Evolutionary conservation across 2,888 invertebrate species (phyloP).

Genomic region (Notocelia uddmanniana): DNA sequence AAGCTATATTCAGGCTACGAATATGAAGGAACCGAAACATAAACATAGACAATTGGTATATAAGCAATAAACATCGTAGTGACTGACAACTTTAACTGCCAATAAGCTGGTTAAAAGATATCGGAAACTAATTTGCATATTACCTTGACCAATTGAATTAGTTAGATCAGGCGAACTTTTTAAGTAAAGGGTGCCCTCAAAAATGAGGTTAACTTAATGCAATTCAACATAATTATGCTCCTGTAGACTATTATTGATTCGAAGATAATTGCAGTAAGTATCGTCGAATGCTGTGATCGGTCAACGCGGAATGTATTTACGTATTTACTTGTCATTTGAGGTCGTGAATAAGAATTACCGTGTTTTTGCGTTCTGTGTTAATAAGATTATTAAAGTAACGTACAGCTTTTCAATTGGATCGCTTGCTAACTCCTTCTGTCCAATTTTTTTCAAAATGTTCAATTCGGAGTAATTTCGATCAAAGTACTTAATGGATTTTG

Average conservation of each 20-base stretch:
- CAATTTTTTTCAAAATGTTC: too few species aligned
- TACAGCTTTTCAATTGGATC: neutral
- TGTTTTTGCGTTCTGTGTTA: neutral
- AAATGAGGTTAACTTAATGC: slow-evolving; percentile 36
- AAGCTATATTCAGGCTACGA: too few species aligned
- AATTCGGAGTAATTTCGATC: too few species aligned
- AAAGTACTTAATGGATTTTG: too few species aligned
- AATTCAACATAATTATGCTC: slow-evolving; percentile 18
- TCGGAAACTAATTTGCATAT: slow-evolving; percentile 19
- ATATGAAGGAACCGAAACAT: too few species aligned
- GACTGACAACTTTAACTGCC: neutral
- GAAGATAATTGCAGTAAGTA: slow-evolving; percentile 35
- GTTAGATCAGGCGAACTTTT: slow-evolving; percentile 19
- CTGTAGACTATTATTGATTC: slow-evolving; percentile 16
- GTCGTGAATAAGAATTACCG: neutral
- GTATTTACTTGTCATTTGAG: slow-evolving; percentile 11
- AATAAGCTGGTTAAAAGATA: neutral
- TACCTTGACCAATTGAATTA: slow-evolving; percentile 37
- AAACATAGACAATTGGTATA: neutral
- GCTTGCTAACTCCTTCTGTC: neutral
- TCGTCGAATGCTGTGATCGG: slow-evolving; percentile 11
- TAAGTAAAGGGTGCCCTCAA: slow-evolving; percentile 11
- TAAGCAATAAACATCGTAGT: neutral
- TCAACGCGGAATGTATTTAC: slow-evolving; percentile 17
- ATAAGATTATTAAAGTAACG: neutral